Percentiles rank a stretch among this genome's conserved stretches.
Conservation (phyloP, 2,113 vertebrate genomes). For the Pomatostomus ruficeps region DNA sequence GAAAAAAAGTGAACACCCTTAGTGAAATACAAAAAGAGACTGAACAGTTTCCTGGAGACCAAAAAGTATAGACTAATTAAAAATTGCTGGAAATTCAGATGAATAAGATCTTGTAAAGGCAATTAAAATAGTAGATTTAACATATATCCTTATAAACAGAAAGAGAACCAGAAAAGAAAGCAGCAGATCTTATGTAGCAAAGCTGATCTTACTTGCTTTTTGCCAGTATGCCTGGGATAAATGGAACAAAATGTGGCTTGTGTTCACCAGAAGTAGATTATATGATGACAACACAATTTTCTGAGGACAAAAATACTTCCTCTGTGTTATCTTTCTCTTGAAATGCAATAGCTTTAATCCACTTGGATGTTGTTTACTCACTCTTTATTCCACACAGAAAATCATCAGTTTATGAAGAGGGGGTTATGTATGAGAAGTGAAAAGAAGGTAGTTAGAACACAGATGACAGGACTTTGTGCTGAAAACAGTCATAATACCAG, state of each 20-base stretch:
- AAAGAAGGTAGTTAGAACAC: not conserved
- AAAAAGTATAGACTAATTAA: not conserved
- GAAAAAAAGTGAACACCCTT: not conserved
- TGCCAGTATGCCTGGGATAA: not conserved
- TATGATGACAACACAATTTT: not conserved
- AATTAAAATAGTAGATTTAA: not conserved
- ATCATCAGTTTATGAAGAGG: not conserved
- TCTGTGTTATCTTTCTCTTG: not conserved
- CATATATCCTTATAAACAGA: not conserved
- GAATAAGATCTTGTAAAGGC: not conserved
- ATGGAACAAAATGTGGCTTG: not conserved
- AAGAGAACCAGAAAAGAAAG: not conserved
- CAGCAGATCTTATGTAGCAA: not conserved
- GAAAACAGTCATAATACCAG: not conserved
- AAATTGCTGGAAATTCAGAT: not conserved
- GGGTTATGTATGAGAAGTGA: not conserved
- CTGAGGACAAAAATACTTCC: not conserved
- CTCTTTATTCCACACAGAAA: not conserved
- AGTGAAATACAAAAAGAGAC: not conserved
- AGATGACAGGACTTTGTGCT: not conserved
- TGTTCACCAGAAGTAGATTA: not conserved
- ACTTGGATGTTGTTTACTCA: not conserved
- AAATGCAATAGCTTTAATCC: not conserved
- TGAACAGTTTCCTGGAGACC: not conserved
- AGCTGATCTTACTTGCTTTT: not conserved